Percentiles rank a stretch among this genome's conserved stretches.
Conservation (phyloP, 2,888 invertebrate species). For the Stenoptilia bipunctidactyla region DNA sequence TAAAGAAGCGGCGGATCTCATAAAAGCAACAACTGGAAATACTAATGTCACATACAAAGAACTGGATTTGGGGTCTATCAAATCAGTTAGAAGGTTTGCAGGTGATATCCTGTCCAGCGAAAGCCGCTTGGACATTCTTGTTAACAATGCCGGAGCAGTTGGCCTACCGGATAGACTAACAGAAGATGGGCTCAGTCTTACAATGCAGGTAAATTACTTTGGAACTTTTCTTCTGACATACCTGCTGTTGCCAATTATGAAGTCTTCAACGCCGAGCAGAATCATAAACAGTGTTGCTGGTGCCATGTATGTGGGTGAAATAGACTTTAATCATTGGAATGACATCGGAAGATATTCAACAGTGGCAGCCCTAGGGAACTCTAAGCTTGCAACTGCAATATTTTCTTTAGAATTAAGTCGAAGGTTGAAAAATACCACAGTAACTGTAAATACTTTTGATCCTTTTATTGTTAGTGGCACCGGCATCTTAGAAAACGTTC, state of each 20-base stretch:
- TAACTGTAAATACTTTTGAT: conserved; percentile 77
- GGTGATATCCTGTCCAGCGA: conserved; percentile 45
- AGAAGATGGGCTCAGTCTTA: conserved; percentile 74
- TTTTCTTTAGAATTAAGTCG: conserved; percentile 73
- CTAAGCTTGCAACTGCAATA: conserved; percentile 74
- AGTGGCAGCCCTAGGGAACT: conserved; percentile 34
- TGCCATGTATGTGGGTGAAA: conserved; percentile 62
- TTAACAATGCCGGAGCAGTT: conserved; percentile 72
- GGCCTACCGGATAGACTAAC: conserved; percentile 56
- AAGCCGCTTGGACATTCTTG: conserved; percentile 54
- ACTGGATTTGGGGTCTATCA: conserved; percentile 53
- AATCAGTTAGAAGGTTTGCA: conserved; percentile 68
- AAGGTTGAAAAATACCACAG: conserved; percentile 63
- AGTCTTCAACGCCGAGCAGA: conserved; percentile 67
- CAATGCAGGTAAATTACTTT: conserved; percentile 80
- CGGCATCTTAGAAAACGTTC: conserved; percentile 31
- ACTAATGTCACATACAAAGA: conserved; percentile 32
- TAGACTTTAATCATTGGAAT: conserved; percentile 49
- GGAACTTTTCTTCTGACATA: conserved; percentile 80
- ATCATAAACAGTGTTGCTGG: conserved; percentile 75
- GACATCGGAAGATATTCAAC: conserved; percentile 37
- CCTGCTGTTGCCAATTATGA: conserved; percentile 69
- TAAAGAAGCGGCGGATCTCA: conserved; percentile 34
- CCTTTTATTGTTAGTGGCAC: conserved; percentile 48
- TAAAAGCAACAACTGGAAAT: conserved; percentile 38